Evolutionary conservation across 64 coral and sea anemone genomes (phyloP).

Genomic region (Pachyseris speciosa): DNA sequence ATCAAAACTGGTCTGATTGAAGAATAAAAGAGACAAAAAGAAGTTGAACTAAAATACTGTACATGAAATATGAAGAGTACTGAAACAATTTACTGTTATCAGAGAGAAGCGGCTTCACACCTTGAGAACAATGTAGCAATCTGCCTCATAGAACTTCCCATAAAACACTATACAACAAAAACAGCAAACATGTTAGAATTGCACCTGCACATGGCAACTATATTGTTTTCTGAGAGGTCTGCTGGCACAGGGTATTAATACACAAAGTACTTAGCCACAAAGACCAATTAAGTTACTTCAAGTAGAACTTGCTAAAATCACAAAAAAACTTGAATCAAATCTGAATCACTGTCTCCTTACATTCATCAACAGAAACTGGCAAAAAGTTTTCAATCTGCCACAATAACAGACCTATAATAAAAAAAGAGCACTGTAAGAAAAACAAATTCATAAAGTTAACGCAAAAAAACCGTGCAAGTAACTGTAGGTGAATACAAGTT

Average conservation of each 20-base stretch:
- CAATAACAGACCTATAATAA: slow-evolving; percentile 58
- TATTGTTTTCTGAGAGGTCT: not conserved
- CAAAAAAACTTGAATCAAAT: not conserved
- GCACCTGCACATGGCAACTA: not conserved
- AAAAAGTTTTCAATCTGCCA: slow-evolving; percentile 98
- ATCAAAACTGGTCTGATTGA: slow-evolving; percentile 84
- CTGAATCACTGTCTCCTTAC: not conserved
- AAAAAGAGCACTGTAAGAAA: slow-evolving; percentile 11
- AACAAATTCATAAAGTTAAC: not conserved
- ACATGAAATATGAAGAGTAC: not conserved
- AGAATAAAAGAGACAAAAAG: not conserved
- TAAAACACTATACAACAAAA: slow-evolving; percentile 50
- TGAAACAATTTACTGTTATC: not conserved
- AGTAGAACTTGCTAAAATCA: too few relatives aligned
- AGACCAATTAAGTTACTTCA: too few relatives aligned
- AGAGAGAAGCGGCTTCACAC: not conserved
- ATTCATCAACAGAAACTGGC: slow-evolving; percentile 87
- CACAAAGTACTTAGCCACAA: too few relatives aligned
- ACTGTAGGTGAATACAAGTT: too few relatives aligned
- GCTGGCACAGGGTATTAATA: not conserved
- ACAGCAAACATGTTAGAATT: not conserved
- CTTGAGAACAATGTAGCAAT: slow-evolving; percentile 92
- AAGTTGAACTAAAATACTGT: slow-evolving; percentile 82
- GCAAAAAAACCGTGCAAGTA: too few relatives aligned
- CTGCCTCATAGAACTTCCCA: slow-evolving; percentile 94